A percentile compares a stretch with the other conserved stretches of the same genome.
phyloP scores from a whole-genome alignment of 2,113 vertebrate species.

The Pomatorhinus ruficollis region DNA sequence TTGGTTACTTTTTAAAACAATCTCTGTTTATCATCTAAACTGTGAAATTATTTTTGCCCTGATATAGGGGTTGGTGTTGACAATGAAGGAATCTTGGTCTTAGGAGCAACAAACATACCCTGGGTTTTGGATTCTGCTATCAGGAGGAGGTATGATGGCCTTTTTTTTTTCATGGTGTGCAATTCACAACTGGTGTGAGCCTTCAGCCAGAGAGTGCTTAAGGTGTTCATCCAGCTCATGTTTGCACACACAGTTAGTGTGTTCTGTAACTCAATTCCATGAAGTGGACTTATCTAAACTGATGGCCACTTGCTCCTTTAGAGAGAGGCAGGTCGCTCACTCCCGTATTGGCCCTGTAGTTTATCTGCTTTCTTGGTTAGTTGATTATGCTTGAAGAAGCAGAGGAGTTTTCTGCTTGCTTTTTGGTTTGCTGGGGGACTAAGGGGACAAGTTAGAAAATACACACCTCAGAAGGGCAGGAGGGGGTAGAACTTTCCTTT shows the following conservation, averaged over 20 bases:
- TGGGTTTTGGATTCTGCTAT: conserved; percentile 99
- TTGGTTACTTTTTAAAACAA: background rate
- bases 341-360: background rate
- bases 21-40: background rate
- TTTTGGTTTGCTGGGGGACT: background rate
- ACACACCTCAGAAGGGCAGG: background rate
- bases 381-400: background rate
- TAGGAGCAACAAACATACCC: conserved; percentile 97
- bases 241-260: background rate
- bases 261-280: background rate
- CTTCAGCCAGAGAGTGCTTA: background rate
- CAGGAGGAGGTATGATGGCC: conserved; percentile 86
- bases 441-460: background rate
- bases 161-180: background rate
- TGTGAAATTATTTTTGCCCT: conserved; percentile 8
- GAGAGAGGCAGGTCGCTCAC: background rate
- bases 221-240: background rate
- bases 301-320: background rate
- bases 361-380: background rate
- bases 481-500: background rate
- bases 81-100: conserved; percentile 95
- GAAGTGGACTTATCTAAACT: background rate
- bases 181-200: background rate
- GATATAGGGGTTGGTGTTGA: conserved; percentile 90
- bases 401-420: background rate